A percentile compares a stretch with the other conserved stretches of the same genome.
phyloP scores from a whole-genome alignment of 2,113 vertebrate genomes.

The Leucopsar rothschildi region DNA sequence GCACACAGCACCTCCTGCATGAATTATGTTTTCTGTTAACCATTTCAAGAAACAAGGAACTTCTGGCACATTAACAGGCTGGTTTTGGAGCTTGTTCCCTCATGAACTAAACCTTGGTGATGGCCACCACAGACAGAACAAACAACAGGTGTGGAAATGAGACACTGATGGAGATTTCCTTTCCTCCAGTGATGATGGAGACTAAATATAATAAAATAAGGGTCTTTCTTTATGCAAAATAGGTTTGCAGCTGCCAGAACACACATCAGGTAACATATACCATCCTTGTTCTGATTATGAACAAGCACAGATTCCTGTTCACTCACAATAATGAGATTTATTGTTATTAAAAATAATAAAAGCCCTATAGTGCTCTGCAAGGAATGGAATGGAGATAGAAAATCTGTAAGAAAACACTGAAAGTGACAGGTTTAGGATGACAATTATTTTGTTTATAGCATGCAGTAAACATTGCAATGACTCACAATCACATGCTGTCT shows the following conservation, averaged over 20 bases:
- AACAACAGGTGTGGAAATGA: not conserved
- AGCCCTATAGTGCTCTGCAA: not conserved
- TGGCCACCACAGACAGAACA: accelerated
- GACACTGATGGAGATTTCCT: not conserved
- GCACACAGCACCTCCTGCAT: not conserved
- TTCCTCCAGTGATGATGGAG: not conserved
- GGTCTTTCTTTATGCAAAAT: not conserved
- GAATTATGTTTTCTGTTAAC: not conserved
- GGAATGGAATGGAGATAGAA: slow-evolving; percentile 37
- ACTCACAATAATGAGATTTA: slow-evolving; percentile 43
- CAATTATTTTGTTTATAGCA: slow-evolving; percentile 52
- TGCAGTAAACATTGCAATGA: not conserved
- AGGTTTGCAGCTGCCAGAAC: not conserved
- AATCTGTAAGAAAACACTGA: slow-evolving; percentile 36
- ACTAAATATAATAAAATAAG: not conserved
- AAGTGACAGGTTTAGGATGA: slow-evolving; percentile 51
- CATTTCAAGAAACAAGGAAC: not conserved
- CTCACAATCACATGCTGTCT: not conserved
- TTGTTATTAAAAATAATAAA: slow-evolving; percentile 64
- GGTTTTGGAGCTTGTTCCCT: not conserved
- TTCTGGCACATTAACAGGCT: not conserved
- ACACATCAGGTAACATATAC: not conserved
- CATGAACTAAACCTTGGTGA: not conserved
- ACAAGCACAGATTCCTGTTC: not conserved
- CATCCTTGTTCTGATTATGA: not conserved